Evolutionary conservation across 2,797 vertebrate species (phyloP), one percentile per base, ranked within the genome.

Genomic region (Microchirus variegatus): DNA sequence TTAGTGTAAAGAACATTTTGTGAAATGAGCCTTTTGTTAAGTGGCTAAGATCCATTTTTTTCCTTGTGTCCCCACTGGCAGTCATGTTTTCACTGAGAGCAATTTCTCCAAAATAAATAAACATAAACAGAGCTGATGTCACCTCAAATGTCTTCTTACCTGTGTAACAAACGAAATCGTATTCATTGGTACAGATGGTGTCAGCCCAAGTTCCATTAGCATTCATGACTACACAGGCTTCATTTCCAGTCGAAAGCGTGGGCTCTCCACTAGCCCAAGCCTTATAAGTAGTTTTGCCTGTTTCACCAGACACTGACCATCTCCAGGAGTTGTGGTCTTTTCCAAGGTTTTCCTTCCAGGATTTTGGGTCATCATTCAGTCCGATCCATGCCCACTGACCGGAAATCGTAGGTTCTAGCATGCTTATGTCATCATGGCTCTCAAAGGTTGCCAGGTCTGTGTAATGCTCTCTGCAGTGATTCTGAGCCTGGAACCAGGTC

Each of bases 261-360:
- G 70, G 78, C 5, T 67, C 0, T 0, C 0, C 0, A 0, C 0
- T 64, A 0, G 0, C 0, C 72, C 77, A 78, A 15, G 1, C 0
- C 0, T 42, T 2, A 43, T 44, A 84, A 17, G 12, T 38, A 4
- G 42, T 73, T n/a, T n/a, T n/a, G n/a, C n/a, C n/a, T n/a, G n/a
- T n/a, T n/a, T n/a, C n/a, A n/a, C n/a, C n/a, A n/a, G 60, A 74
- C 5, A 37, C 0, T 9, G 73, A 80, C 75, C 77, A 82, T 63
- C 53, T 80, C 74, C 82, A 80, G 46, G 67, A 74, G 49, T 79
- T 77, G 14, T 14, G 0, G 0, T 70, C 49, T 1, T 56, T 41
- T 15, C 52, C 15, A 45, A 68, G 2, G 1, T 2, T 4, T 10
- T 0, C 3, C 37, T 47, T 44, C 76, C 81, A 86, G 41, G 31